phyloP scores from a whole-genome alignment of 2,888 invertebrate species.

The Mythimna pallens region DNA sequence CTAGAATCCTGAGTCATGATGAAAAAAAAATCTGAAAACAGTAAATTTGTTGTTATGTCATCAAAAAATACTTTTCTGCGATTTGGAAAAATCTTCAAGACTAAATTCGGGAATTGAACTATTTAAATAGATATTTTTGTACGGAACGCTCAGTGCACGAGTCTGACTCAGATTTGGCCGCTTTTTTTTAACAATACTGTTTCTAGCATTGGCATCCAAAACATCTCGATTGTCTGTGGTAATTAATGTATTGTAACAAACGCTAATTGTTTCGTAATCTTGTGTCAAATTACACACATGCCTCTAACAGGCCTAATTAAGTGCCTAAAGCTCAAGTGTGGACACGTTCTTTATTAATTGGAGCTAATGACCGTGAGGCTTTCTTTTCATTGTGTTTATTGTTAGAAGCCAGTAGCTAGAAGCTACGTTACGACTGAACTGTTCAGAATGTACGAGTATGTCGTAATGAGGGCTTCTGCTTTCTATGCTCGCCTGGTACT shows the following conservation, averaged over 20 bases:
- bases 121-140: too few species aligned
- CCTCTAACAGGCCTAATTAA: constrained; percentile 32
- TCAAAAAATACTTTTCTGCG: too few species aligned
- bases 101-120: too few species aligned
- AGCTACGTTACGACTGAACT: constrained; percentile 10
- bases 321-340: constrained; percentile 45
- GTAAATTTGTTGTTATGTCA: too few species aligned
- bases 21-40: too few species aligned
- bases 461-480: constrained; percentile 5
- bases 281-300: constrained; percentile 14
- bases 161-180: too few species aligned
- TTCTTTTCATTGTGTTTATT: constrained; percentile 62
- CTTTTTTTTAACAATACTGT: neutral
- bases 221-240: neutral
- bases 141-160: too few species aligned
- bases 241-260: constrained; percentile 9
- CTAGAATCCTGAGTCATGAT: too few species aligned
- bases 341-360: constrained; percentile 58
- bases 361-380: constrained; percentile 57
- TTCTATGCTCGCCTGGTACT: constrained; percentile 16
- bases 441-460: constrained; percentile 2
- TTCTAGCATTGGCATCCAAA: neutral
- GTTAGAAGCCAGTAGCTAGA: constrained; percentile 20
- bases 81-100: too few species aligned
- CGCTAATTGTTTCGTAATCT: neutral